Evolutionary conservation across 1,140 invertebrate species (phyloP).

Genomic region (Leptinotarsa texana): DNA sequence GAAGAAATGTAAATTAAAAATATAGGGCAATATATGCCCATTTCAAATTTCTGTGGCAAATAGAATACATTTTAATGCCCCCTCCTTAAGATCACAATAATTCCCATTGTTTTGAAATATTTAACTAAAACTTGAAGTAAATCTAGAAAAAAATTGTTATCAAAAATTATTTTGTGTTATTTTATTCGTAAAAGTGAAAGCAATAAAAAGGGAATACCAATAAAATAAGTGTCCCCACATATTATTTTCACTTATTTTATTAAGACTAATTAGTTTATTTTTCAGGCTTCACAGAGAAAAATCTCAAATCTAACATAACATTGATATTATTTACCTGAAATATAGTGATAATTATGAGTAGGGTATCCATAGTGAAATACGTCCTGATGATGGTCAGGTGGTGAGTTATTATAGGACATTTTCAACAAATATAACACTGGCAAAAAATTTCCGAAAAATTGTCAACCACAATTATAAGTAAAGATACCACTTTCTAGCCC

Average conservation of each 20-base stretch:
- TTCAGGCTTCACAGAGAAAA: background rate
- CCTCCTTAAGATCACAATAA: too few species aligned
- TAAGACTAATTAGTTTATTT: background rate
- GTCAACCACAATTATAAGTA: conserved; percentile 14
- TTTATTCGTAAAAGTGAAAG: too few species aligned
- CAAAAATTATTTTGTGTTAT: too few species aligned
- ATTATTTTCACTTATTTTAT: conserved; percentile 12
- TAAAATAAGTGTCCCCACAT: conserved; percentile 25
- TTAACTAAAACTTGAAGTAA: background rate
- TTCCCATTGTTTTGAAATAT: background rate
- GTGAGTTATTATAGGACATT: conserved; percentile 43
- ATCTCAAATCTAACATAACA: background rate
- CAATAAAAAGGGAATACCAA: background rate
- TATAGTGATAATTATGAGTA: conserved; percentile 38
- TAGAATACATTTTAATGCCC: too few species aligned
- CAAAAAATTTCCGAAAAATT: conserved; percentile 24
- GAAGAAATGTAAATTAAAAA: too few species aligned
- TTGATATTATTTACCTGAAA: conserved; percentile 35
- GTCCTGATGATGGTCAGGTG: conserved; percentile 39
- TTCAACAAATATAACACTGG: conserved; percentile 7
- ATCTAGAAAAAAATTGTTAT: background rate
- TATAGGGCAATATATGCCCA: too few species aligned
- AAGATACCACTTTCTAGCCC: conserved; percentile 29
- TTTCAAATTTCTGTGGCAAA: too few species aligned
- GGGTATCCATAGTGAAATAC: conserved; percentile 42